A percentile compares a stretch with the other conserved stretches of the same genome.
Conservation (phyloP, 2,888 invertebrate species). For the Ochlodes sylvanus region DNA sequence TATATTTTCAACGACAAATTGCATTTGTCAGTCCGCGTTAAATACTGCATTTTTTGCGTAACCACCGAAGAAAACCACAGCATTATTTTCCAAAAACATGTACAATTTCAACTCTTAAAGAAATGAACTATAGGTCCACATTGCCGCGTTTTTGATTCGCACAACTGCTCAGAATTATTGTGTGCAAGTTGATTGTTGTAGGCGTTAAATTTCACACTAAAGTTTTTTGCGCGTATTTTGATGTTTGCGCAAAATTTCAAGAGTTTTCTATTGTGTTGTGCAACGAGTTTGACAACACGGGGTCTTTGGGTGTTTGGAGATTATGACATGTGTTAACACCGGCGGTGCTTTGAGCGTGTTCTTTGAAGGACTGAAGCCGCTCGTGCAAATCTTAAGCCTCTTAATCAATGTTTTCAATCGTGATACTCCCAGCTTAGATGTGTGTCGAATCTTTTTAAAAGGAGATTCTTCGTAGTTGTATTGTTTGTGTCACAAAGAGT, state of each 20-base stretch:
- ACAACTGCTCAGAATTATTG: neutral
- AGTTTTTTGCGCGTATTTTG: conserved; percentile 50
- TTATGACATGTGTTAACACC: conserved; percentile 17
- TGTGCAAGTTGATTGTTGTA: conserved; percentile 23
- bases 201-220: conserved; percentile 60
- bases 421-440: neutral
- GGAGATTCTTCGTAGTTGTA: no score
- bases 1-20: neutral
- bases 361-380: conserved; percentile 6
- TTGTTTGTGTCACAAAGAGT: no score
- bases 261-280: conserved; percentile 48
- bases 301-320: conserved; percentile 13
- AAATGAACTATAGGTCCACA: conserved; percentile 33
- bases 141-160: conserved; percentile 18
- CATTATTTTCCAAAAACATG: neutral
- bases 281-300: conserved; percentile 44
- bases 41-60: conserved; percentile 47
- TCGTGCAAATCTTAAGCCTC: conserved; percentile 18
- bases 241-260: conserved; percentile 57
- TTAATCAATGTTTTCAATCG: neutral
- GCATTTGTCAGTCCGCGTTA: conserved; percentile 42
- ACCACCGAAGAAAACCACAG: conserved; percentile 43
- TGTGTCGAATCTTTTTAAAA: no score
- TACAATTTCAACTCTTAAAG: conserved; percentile 5
- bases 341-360: conserved; percentile 17